Conservation (phyloP, 1,140 invertebrate genomes). For the roundworm (Caenorhabditis elegans) region DNA sequence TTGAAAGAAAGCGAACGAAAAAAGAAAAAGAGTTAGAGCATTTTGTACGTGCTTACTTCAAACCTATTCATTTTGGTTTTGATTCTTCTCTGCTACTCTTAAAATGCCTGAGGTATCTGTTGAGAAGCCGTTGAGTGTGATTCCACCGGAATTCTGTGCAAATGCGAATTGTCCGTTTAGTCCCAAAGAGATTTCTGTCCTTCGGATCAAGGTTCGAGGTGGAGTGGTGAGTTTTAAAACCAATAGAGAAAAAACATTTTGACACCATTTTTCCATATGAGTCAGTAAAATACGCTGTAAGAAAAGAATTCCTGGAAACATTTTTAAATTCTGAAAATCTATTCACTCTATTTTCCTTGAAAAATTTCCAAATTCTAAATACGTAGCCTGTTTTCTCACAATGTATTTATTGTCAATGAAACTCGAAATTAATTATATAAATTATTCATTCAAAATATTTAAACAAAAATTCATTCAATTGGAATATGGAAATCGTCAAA, state of each 20-base stretch:
- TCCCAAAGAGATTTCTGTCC: slow-evolving; percentile 3
- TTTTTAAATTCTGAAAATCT: no score
- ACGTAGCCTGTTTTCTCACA: no score
- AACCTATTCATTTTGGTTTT: not conserved
- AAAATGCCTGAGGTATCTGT: not conserved
- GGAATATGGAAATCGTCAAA: no score
- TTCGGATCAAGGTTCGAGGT: slow-evolving; percentile 3
- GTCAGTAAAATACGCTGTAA: not conserved
- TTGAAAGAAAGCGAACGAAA: not conserved
- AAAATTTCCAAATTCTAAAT: no score
- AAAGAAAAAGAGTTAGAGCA: not conserved
- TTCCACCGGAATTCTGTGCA: slow-evolving; percentile 10
- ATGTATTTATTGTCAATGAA: no score
- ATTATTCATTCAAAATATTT: no score
- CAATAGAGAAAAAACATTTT: no score
- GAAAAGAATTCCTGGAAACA: no score
- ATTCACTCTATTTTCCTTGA: no score
- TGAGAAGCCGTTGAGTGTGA: not conserved
- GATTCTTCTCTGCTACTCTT: not conserved
- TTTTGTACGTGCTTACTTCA: not conserved
- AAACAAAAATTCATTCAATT: no score
- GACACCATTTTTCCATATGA: not conserved
- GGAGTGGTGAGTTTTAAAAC: not conserved
- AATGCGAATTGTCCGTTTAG: not conserved
- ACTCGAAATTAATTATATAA: no score